Conservation (phyloP, 2,113 vertebrate genomes). For the Oplegnathus fasciatus region DNA sequence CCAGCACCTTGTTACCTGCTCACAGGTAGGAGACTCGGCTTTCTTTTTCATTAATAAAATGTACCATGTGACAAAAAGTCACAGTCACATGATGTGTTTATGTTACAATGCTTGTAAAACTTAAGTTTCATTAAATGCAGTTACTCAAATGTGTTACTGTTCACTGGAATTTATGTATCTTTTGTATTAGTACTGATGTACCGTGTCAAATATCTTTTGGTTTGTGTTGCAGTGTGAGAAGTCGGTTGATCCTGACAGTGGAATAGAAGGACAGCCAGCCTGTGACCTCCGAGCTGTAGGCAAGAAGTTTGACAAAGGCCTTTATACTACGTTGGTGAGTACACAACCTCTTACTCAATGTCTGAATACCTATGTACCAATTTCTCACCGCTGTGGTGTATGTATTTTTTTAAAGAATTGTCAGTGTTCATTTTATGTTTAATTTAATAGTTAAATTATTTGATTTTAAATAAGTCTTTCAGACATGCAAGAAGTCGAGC, state of each 20-base stretch:
- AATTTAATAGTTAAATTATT: no score
- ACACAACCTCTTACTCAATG: not conserved
- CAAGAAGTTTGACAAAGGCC: constrained; percentile 90
- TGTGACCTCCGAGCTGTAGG: constrained; percentile 89
- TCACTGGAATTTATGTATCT: not conserved
- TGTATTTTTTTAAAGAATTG: not conserved
- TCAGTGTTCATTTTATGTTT: not conserved
- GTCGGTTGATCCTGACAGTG: constrained; percentile 73
- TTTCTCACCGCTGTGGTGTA: not conserved
- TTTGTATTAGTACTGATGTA: not conserved
- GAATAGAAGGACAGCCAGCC: constrained; percentile 77
- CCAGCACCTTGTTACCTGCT: constrained; percentile 87
- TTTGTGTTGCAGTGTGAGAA: constrained; percentile 82
- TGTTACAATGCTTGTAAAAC: not conserved
- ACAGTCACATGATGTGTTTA: not conserved
- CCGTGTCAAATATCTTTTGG: not conserved
- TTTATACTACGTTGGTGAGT: constrained; percentile 90
- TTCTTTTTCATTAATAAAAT: not conserved
- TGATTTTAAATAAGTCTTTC: not conserved
- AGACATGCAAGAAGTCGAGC: no score
- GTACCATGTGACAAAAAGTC: not conserved
- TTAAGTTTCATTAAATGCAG: no score
- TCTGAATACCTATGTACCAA: not conserved
- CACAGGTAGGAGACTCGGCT: constrained; percentile 80
- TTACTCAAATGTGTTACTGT: not conserved